Base-by-base conservation (phyloP, 1,140 invertebrate genomes). In the Centruroides vittatus region DNA sequence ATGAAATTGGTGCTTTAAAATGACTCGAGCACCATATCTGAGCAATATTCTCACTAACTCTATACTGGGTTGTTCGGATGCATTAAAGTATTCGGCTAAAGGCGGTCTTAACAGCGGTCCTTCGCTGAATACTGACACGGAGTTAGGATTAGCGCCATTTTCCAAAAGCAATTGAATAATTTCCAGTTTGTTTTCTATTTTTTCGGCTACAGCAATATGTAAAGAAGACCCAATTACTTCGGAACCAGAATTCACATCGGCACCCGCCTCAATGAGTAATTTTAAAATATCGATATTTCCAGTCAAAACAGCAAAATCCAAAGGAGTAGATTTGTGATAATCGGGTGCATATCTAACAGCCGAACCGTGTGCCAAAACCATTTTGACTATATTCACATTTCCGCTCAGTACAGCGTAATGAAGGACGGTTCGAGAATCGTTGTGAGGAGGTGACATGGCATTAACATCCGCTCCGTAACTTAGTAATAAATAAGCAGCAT, bases 341-440 rank as follows among this genome's bases (percentile, higher is more conserved):
- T 69, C 67, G 5, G 86, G 82, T 3, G 78, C 74, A 9, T 78
- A 76, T 68, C 82, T 84, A 2, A 89, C 78, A n/a, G 75, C 78
- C 0, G 86, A 85, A 0, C 87, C 87, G 72, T 89, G 86, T 69
- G 88, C 86, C 10, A 92, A 73, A 13, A 93, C 72, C 10, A 90
- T 73, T 69, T 88, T 84, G 0, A 90, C 84, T 4, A 88, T 86
- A 0, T 81, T 79, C 48, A 81, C 76, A 70, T 88, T 89, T 61
- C 84, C 86, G 36, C 86, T 85, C 10, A 89, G 76, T 7, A 93
- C 84, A n/a, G 86, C 89, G 70, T 89, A 92, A 71, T 92, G 88
- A 62, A 93, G 74, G 13, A 90, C 86, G 7, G 87, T 89, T 55
- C 87, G 76, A 69, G 81, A 87, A 68, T 90, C 88, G 70, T 89